phyloP scores from a whole-genome alignment of 2,888 invertebrate genomes.

The Lasioglossum zephyrum region DNA sequence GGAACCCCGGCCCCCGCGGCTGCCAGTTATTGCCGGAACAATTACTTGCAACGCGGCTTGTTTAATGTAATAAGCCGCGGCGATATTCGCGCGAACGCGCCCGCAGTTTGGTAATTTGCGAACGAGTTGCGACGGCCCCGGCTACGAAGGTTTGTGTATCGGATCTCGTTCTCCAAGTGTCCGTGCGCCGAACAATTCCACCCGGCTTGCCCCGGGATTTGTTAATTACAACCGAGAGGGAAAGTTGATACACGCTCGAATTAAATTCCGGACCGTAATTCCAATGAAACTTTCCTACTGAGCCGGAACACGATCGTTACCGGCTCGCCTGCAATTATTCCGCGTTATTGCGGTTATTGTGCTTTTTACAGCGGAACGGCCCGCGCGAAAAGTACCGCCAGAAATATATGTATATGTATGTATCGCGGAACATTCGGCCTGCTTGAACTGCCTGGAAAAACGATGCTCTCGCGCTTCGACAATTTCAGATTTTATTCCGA shows the following conservation, averaged over 20 bases:
- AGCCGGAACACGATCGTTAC: not conserved
- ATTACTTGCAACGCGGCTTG: slow-evolving; percentile 52
- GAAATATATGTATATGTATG: not conserved
- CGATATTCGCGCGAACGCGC: slow-evolving; percentile 29
- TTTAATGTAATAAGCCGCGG: slow-evolving; percentile 53
- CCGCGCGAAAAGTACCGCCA: not conserved
- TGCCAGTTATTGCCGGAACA: slow-evolving; percentile 49
- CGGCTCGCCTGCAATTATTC: not conserved
- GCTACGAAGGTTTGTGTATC: slow-evolving; percentile 13
- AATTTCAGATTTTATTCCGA: not conserved
- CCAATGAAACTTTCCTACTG: slow-evolving; percentile 10
- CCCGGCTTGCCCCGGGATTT: slow-evolving; percentile 20
- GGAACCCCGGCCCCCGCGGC: not conserved
- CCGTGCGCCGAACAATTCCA: slow-evolving; percentile 4
- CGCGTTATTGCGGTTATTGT: slow-evolving; percentile 14
- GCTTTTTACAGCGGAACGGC: not conserved
- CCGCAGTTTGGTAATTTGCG: slow-evolving; percentile 24
- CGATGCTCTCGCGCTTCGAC: not conserved
- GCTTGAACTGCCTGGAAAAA: not conserved
- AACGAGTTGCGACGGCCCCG: not conserved
- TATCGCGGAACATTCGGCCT: not conserved
- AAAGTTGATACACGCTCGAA: slow-evolving; percentile 18
- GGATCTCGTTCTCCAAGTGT: slow-evolving; percentile 15
- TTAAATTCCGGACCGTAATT: slow-evolving; percentile 14
- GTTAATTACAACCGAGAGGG: slow-evolving; percentile 36